Evolutionary conservation across 1,140 invertebrate genomes (phyloP), one percentile per base, ranked within the genome.

Genomic region (Diplogasteroides magnus): DNA sequence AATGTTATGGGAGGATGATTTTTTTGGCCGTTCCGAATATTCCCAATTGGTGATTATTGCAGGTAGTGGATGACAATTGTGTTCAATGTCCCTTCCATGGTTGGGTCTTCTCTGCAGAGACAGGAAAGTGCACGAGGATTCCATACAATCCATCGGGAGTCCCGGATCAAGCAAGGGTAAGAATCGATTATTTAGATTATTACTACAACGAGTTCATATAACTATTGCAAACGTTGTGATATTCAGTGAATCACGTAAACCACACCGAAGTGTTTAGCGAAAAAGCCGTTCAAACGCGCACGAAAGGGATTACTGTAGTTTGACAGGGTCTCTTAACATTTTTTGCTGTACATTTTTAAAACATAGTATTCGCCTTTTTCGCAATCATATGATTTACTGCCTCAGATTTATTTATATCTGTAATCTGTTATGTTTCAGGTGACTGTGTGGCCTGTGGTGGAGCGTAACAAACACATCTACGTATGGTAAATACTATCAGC

Each of bases 31-130:
- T n/a, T n/a, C n/a, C n/a, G n/a, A n/a, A n/a, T n/a, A n/a, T n/a
- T n/a, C n/a, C n/a, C n/a, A n/a, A n/a, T n/a, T n/a, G n/a, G n/a
- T n/a, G n/a, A n/a, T n/a, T n/a, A 11, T 68, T 67, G 0, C 84
- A 83, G 0, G 90, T 92, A 0, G 85, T 86, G 31, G 88, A 88
- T 0, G 88, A 91, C 63, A 77, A 83, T 69, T 91, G 90, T 77
- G 86, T 94, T 2, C 88, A 91, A 77, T 94, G 92, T 80, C 92
- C 92, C 0, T 94, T 94, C 84, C 92, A 94, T 75, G 88, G 88
- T 61, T 94, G 92, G 92, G 84, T 84, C 31, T 94, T 94, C 82
- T 83, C 86, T 27, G 90, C 89, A 0, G 82, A 84, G 25, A 88
- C 89, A 78, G 92, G 92, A 3, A 82, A 84, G 57, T 92, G 90